These are phyloP conservation scores for Theristicus caerulescens DNA, from an alignment of 2,113 vertebrate genomes.

Conservation along the genomic window DNA sequence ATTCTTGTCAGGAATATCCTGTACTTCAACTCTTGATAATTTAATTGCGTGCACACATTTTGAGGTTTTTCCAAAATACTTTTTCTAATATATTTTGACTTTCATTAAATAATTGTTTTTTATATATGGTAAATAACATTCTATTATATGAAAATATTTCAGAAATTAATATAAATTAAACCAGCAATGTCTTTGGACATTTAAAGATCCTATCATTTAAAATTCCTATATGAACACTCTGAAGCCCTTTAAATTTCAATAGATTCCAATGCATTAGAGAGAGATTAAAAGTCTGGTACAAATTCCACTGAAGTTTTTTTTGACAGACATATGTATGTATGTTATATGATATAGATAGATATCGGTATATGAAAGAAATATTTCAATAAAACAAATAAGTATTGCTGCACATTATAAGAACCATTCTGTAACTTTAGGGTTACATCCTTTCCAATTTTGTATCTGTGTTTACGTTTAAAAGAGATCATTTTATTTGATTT, in stretches of 20 bases:
- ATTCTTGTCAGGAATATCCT: neutral
- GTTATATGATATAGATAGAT: neutral
- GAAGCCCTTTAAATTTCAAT: neutral
- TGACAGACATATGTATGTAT: neutral
- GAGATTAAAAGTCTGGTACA: neutral
- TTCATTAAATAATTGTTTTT: neutral
- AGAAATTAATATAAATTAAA: neutral
- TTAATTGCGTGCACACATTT: neutral
- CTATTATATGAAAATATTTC: neutral
- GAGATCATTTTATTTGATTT: neutral
- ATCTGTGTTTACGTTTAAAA: neutral
- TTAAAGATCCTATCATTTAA: neutral
- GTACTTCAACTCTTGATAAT: neutral
- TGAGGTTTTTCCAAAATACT: neutral
- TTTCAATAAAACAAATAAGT: neutral
- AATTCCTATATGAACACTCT: neutral
- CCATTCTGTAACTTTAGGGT: neutral
- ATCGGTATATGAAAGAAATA: neutral
- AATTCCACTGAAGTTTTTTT: neutral
- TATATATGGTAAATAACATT: neutral
- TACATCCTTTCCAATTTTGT: neutral
- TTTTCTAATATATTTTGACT: neutral
- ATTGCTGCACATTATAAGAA: neutral
- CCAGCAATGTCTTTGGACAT: neutral
- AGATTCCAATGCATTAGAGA: neutral